A percentile compares a stretch with the other conserved stretches of the same genome.
phyloP scores from a whole-genome alignment of 2,888 invertebrate species.

The Lithophane ornitopus region DNA sequence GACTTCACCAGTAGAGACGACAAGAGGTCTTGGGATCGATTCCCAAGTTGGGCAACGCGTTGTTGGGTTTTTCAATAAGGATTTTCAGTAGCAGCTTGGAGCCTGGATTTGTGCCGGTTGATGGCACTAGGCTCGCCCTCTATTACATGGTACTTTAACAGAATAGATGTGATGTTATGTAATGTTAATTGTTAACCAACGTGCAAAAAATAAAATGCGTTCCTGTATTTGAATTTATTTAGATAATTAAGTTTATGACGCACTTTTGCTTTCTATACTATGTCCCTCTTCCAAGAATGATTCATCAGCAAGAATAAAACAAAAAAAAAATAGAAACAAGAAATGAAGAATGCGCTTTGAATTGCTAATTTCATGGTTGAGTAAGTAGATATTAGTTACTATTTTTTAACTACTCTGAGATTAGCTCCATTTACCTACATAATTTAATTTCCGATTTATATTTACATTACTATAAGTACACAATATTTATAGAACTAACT shows the following conservation, averaged over 20 bases:
- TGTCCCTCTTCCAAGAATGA: conserved; percentile 31
- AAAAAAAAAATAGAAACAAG: too few relatives aligned
- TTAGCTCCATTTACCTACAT: not conserved
- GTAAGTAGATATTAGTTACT: not conserved
- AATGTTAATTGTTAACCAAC: not conserved
- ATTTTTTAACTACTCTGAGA: not conserved
- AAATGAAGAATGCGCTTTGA: conserved; percentile 29
- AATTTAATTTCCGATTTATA: too few relatives aligned
- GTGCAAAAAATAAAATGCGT: not conserved
- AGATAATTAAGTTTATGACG: not conserved
- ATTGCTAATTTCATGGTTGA: conserved; percentile 12
- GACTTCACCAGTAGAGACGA: too few relatives aligned
- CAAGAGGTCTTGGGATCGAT: too few relatives aligned
- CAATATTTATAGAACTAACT: too few relatives aligned
- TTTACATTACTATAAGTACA: too few relatives aligned
- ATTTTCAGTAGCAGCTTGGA: not conserved
- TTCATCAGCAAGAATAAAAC: conserved; percentile 13
- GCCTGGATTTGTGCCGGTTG: too few relatives aligned
- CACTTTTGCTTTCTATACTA: conserved; percentile 35
- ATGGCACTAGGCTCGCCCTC: too few relatives aligned
- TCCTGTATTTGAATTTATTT: not conserved
- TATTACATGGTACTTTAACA: not conserved
- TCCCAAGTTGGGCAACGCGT: too few relatives aligned
- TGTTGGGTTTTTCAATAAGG: not conserved
- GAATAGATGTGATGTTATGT: not conserved